Evolutionary conservation across 2,888 invertebrate genomes (phyloP), one percentile per base, ranked within the genome.

Genomic region (Tridacna gigas): DNA sequence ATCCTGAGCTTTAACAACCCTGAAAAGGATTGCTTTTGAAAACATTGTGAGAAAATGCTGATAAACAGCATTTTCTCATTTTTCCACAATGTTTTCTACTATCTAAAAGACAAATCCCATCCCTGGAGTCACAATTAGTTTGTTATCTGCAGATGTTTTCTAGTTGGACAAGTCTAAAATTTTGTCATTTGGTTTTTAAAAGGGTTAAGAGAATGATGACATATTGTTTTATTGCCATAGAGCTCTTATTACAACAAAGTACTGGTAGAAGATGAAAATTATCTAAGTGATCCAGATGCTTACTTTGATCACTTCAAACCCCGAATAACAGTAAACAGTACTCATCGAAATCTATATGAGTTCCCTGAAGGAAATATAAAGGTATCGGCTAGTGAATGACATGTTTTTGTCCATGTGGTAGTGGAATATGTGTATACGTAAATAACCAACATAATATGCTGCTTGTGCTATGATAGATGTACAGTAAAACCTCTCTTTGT

Each of bases 221-320:
- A 66, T 51, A 22, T 51, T 12, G 4, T 74, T 51, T 51, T 56
- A 47, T 45, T 37, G 18, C 1, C 13, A 25, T 73, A 86, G 86
- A 86, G 78, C 79, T 66, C 66, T 28, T 86, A 84, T 80, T 86
- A 86, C 84, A 84, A 86, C 82, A 86, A 86, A 73, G 82, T 84
- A 13, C 45, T 82, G 65, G 76, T 81, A 18, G 86, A 86, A 11
- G 84, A 78, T 37, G n/a, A 78, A 22, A 69, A 69, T 47, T 12
- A 45, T 20, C 18, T 45, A 9, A 13, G 45, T 45, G 67, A 74
- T 48, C 65, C 82, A 11, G 76, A 77, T 20, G 82, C 78, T 20
- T 80, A 82, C 56, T 79, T 86, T 28, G 82, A 84, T 45, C 69
- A 71, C 47, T 86, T 79, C 76, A 84, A 82, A 77, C 86, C 86